Evolutionary conservation across 2,888 invertebrate species (phyloP).

Genomic region (Heteromurus nitidus): DNA sequence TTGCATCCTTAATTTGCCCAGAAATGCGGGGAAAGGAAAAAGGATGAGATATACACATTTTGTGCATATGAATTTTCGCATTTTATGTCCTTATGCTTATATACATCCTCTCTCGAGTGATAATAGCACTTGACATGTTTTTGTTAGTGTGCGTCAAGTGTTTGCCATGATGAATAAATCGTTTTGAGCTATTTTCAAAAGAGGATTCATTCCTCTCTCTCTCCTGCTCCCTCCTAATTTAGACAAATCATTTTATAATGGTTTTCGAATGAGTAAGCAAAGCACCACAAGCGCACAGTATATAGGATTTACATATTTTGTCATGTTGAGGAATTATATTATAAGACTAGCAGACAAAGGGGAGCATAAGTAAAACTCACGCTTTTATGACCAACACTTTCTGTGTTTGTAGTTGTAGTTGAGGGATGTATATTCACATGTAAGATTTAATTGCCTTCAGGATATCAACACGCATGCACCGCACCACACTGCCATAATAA

Average conservation of each 20-base stretch:
- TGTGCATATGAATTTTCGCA: too few relatives aligned
- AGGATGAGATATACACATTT: too few relatives aligned
- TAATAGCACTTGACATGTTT: slow-evolving; percentile 60
- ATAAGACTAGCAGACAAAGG: too few relatives aligned
- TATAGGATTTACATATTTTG: slow-evolving; percentile 9
- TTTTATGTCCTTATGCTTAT: too few relatives aligned
- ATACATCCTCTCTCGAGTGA: too few relatives aligned
- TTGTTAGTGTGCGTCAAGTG: slow-evolving; percentile 52
- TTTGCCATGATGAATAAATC: slow-evolving; percentile 47
- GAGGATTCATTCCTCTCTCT: slow-evolving; percentile 27
- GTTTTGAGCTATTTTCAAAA: slow-evolving; percentile 16
- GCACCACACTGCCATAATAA: background rate
- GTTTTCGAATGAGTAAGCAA: slow-evolving; percentile 41
- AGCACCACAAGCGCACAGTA: too few relatives aligned
- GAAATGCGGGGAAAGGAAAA: background rate
- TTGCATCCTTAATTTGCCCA: slow-evolving; percentile 48
- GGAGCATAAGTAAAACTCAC: too few relatives aligned
- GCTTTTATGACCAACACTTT: background rate
- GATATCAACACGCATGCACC: too few relatives aligned
- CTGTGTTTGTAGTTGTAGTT: too few relatives aligned
- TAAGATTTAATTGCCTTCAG: too few relatives aligned
- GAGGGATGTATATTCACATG: too few relatives aligned
- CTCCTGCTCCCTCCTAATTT: slow-evolving; percentile 35
- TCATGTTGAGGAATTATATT: too few relatives aligned
- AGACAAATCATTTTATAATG: slow-evolving; percentile 61